A percentile compares a stretch with the other conserved stretches of the same genome.
Evolutionary conservation across 30 jellyfish, hydroid and myxozoan genomes (phyloP).

Genomic region (Pelagia noctiluca): DNA sequence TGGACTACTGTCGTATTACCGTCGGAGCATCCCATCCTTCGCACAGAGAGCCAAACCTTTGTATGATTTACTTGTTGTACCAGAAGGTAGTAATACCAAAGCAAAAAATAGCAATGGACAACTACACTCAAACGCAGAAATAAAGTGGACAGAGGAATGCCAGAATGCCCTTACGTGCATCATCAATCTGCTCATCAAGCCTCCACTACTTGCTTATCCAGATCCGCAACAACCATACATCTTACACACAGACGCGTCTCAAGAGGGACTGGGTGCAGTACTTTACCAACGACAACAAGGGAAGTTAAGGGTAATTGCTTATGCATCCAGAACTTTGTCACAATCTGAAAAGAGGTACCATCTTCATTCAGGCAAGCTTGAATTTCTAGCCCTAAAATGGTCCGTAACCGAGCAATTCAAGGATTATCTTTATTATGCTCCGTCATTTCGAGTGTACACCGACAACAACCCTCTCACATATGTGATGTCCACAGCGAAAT

Average conservation of each 20-base stretch:
- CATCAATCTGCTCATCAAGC: slow-evolving; percentile 5
- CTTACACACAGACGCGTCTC: no score
- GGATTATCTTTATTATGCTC: slow-evolving; percentile 5
- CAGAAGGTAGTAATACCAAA: not conserved
- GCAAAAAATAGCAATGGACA: slow-evolving; percentile 5
- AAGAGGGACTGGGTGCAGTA: no score
- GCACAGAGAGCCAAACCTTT: slow-evolving; percentile 43
- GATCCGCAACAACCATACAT: slow-evolving; percentile 24
- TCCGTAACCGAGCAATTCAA: slow-evolving; percentile 23
- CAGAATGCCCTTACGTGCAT: slow-evolving; percentile 9
- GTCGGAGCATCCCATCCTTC: no score
- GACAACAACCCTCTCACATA: slow-evolving; percentile 29
- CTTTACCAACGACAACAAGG: no score
- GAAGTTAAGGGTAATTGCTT: no score
- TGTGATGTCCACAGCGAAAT: slow-evolving; percentile 21
- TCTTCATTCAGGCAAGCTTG: slow-evolving; percentile 14
- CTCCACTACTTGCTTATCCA: slow-evolving; percentile 32
- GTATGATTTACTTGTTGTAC: slow-evolving; percentile 28
- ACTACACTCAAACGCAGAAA: slow-evolving; percentile 2
- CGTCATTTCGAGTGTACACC: slow-evolving; percentile 8
- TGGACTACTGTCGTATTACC: slow-evolving; percentile 8
- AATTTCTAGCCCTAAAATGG: slow-evolving; percentile 23
- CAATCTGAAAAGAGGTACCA: no score
- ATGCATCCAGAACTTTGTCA: no score
- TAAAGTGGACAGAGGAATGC: slow-evolving; percentile 56